These are phyloP conservation scores for Stenurella melanura DNA, from an alignment of 2,888 invertebrate species.

Conservation along the genomic window DNA sequence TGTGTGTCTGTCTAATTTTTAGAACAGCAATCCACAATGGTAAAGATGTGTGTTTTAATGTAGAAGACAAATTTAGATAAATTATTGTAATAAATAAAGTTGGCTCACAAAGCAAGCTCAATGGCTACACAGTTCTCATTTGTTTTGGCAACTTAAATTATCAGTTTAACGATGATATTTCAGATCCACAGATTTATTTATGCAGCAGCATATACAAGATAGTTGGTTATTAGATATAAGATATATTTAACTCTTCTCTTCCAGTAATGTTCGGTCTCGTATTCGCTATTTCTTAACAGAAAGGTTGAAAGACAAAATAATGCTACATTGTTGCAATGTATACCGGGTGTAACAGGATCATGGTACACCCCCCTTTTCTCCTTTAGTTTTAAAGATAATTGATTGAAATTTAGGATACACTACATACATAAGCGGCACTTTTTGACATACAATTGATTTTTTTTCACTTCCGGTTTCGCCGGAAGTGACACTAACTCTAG, in stretches of 20 bases:
- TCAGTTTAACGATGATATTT: conserved; percentile 12
- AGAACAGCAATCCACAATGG: not conserved
- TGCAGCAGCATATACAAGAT: not conserved
- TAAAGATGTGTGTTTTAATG: not conserved
- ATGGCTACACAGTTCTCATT: not conserved
- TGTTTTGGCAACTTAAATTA: not conserved
- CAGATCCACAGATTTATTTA: not conserved
- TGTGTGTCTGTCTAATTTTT: no score
- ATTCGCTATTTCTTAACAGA: no score
- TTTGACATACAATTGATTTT: no score
- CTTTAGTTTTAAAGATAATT: no score
- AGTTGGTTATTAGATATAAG: not conserved
- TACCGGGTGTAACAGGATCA: no score
- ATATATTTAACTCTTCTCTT: not conserved
- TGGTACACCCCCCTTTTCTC: no score
- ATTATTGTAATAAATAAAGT: conserved; percentile 9
- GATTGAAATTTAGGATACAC: no score
- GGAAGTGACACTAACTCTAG: no score
- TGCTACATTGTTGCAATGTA: no score
- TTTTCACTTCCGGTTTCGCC: no score
- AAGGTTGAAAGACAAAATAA: no score
- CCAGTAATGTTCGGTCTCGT: not conserved
- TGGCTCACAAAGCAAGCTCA: not conserved
- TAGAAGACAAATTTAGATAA: conserved; percentile 8
- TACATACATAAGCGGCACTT: no score